phyloP scores from a whole-genome alignment of 1,140 invertebrate species.

The Diuraphis noxia region DNA sequence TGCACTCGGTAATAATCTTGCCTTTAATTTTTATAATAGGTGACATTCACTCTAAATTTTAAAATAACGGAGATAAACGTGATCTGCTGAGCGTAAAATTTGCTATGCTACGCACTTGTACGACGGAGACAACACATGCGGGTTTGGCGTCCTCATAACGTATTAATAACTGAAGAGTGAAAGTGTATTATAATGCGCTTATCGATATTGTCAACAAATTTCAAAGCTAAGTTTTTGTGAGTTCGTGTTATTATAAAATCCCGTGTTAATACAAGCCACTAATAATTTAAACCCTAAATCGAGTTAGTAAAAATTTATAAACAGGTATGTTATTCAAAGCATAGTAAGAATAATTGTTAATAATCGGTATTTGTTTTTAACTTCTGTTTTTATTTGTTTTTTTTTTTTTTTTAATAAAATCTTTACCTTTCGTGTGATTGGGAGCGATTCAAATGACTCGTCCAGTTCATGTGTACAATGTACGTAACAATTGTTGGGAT shows the following conservation, averaged over 20 bases:
- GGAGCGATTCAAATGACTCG: slow-evolving; percentile 51
- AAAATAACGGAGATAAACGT: too few species aligned
- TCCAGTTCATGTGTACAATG: slow-evolving; percentile 46
- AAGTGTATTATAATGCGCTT: not conserved
- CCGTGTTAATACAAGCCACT: slow-evolving; percentile 40
- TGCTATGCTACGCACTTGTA: too few species aligned
- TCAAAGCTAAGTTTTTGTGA: not conserved
- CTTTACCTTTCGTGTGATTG: slow-evolving; percentile 46
- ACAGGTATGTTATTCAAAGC: slow-evolving; percentile 40
- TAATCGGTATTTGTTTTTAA: slow-evolving; percentile 15
- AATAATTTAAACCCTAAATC: not conserved
- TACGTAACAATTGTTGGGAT: slow-evolving; percentile 39
- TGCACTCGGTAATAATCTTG: too few species aligned
- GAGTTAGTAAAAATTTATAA: slow-evolving; percentile 34
- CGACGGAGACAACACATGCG: too few species aligned
- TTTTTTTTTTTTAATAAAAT: slow-evolving; percentile 30
- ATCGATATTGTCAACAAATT: not conserved
- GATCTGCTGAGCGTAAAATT: too few species aligned
- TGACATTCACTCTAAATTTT: too few species aligned
- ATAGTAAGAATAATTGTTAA: slow-evolving; percentile 20
- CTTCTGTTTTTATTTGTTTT: slow-evolving; percentile 21
- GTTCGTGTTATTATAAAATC: slow-evolving; percentile 26
- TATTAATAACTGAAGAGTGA: not conserved
- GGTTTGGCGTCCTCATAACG: too few species aligned
- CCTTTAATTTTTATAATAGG: too few species aligned